Evolutionary conservation across 2,113 vertebrate genomes (phyloP), one percentile per base, ranked within the genome.

Genomic region (Daboia siamensis): DNA sequence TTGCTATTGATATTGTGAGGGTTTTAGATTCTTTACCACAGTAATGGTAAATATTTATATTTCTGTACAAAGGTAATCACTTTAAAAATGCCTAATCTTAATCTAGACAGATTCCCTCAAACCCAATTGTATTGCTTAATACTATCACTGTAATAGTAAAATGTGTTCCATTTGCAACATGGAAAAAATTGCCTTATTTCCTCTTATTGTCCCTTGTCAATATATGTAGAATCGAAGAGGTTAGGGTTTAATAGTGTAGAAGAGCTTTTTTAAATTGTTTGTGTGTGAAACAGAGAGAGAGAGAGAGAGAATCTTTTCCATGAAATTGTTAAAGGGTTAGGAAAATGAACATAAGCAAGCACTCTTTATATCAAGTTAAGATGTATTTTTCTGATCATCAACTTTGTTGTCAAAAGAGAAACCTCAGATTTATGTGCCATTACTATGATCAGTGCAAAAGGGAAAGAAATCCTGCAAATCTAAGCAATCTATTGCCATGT

Each of bases 181-280:
- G 9, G 10, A 90, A 91, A 33, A 10, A 23, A 15, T 10, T 90
- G 3, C 29, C 9, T 59, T 33, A 4, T 54, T 61, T 17, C 11
- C 29, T 2, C 6, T 52, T 54, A 88, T 56, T 69, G 11, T 0
- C 11, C 12, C 12, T 88, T 33, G 7, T 92, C 52, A 64, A 33
- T 10, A 44, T 17, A 21, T 24, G 26, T n/a, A 3, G 90, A 29
- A 51, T 0, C 1, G 0, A 7, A 61, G n/a, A 24, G n/a, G 3
- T 48, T 88, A 54, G 29, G 13, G 2, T 85, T 91, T 64, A 57
- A 39, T 48, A 90, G 51, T 48, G 20, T 64, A 54, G n/a, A 51
- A n/a, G n/a, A 56, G 87, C 15, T n/a, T 0, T 33, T 39, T 64
- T 61, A 64, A n/a, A 64, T 4, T 33, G 69, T 74, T 13, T 74